Percentiles rank a stretch among this genome's conserved stretches.
phyloP scores from a whole-genome alignment of 2,797 vertebrate genomes.

The Pseudochirops corinnae region DNA sequence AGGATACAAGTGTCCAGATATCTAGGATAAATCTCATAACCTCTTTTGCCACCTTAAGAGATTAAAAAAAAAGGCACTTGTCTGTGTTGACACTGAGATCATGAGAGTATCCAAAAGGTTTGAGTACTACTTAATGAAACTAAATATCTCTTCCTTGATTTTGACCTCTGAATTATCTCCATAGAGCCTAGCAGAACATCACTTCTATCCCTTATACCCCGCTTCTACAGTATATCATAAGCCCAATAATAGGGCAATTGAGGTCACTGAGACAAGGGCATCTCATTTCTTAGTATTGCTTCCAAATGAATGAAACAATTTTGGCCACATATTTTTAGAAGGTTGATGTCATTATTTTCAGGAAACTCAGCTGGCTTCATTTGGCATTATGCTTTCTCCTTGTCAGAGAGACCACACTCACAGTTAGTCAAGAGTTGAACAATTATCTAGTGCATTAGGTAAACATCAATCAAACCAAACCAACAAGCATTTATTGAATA shows the following conservation, averaged over 20 bases:
- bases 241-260: background rate
- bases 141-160: background rate
- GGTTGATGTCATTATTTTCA: background rate
- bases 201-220: background rate
- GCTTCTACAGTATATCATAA: conserved; percentile 7
- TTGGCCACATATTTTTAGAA: conserved; percentile 15
- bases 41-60: background rate
- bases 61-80: background rate
- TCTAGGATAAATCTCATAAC: background rate
- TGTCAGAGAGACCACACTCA: background rate
- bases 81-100: background rate
- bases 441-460: conserved; percentile 26
- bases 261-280: background rate
- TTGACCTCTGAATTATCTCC: background rate
- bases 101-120: background rate
- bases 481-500: conserved; percentile 31
- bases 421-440: background rate
- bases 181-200: background rate
- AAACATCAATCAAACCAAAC: conserved; percentile 50
- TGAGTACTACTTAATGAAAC: background rate
- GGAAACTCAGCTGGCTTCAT: conserved; percentile 29
- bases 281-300: background rate
- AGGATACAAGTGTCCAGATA: background rate
- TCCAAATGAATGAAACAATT: conserved; percentile 16
- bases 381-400: conserved; percentile 26